These are phyloP conservation scores for Pegea sp. DNA, from an alignment of 23 tunicate species.

Conservation along the genomic window DNA sequence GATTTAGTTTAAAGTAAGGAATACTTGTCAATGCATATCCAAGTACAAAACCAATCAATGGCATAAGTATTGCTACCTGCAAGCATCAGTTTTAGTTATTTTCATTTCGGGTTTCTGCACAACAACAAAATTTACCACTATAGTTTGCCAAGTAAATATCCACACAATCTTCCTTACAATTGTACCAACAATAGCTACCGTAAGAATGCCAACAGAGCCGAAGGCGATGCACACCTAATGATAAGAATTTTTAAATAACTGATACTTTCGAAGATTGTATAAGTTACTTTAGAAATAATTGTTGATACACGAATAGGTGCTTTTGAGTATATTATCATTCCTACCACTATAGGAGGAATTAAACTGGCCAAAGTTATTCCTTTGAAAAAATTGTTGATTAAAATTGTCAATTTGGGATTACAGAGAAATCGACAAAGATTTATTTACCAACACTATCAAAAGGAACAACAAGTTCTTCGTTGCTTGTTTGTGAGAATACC, in stretches of 20 bases:
- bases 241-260: no score
- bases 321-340: constrained; percentile 16
- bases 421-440: neutral
- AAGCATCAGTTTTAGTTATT: no score
- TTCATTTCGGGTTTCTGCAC: no score
- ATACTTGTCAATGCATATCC: constrained; percentile 17
- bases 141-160: constrained; percentile 23
- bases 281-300: neutral
- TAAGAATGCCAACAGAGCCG: constrained; percentile 9
- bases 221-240: constrained; percentile 20
- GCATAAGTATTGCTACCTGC: constrained; percentile 26
- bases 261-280: no score
- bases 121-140: constrained; percentile 40
- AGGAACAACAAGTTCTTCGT: constrained; percentile 3
- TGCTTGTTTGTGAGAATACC: constrained; percentile 6
- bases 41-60: constrained; percentile 9
- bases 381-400: neutral
- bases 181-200: constrained; percentile 3
- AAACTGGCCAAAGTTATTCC: constrained; percentile 27
- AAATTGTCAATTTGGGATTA: neutral
- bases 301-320: neutral
- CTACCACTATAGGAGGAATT: constrained; percentile 17
- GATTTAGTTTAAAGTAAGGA: constrained; percentile 10
- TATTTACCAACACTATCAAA: constrained; percentile 11
- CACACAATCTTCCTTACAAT: constrained; percentile 6